Evolutionary conservation across 2,113 vertebrate genomes (phyloP).

Genomic region (Hypanus sabinus): DNA sequence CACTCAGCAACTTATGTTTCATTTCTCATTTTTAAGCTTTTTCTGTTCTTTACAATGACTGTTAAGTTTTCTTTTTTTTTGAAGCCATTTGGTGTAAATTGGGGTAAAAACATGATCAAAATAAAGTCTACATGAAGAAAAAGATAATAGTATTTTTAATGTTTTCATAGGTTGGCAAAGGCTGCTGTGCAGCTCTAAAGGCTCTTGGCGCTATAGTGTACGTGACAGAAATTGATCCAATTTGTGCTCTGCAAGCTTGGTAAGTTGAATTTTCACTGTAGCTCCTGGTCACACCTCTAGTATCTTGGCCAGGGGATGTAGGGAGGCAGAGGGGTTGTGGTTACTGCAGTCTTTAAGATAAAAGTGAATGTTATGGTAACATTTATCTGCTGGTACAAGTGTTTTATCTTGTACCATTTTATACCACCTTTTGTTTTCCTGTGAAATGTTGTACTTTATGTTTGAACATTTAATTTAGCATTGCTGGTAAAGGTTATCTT

Average conservation of each 20-base stretch:
- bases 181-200: slow-evolving; percentile 92
- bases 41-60: neutral
- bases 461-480: neutral
- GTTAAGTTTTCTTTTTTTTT: neutral
- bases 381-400: neutral
- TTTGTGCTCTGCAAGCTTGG: slow-evolving; percentile 95
- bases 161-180: slow-evolving; percentile 80
- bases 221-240: slow-evolving; percentile 95
- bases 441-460: neutral
- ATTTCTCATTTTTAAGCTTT: neutral
- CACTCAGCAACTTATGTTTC: neutral
- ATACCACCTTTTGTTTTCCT: neutral
- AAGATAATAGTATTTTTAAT: slow-evolving; percentile 6
- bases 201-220: slow-evolving; percentile 90
- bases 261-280: slow-evolving; percentile 52
- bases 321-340: neutral
- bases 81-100: neutral
- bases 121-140: neutral
- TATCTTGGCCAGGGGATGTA: neutral
- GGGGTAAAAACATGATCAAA: too few species aligned
- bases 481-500: neutral
- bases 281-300: neutral
- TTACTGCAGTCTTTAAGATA: neutral
- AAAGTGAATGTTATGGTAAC: neutral
- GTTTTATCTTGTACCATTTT: neutral